These are phyloP conservation scores for Eucera pruinosa DNA, from an alignment of 2,888 invertebrate species.

Conservation along the genomic window DNA sequence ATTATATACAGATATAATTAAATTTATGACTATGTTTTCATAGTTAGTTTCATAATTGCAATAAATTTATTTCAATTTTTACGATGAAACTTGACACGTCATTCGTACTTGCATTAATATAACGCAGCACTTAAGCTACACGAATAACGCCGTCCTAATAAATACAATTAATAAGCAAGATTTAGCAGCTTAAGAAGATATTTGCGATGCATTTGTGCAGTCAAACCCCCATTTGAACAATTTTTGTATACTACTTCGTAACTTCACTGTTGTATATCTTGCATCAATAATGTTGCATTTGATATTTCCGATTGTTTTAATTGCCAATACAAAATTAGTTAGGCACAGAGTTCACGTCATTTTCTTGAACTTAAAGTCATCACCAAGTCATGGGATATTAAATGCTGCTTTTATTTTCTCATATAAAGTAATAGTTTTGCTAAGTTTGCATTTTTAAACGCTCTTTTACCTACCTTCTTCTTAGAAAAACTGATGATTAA, in stretches of 20 bases:
- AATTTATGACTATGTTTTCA: constrained; percentile 22
- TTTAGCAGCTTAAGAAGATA: constrained; percentile 76
- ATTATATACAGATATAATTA: constrained; percentile 40
- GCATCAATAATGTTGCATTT: constrained; percentile 56
- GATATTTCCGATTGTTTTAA: constrained; percentile 59
- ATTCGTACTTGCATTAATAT: constrained; percentile 77
- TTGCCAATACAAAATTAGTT: constrained; percentile 70
- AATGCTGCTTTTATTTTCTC: constrained; percentile 11
- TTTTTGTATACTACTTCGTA: constrained; percentile 61
- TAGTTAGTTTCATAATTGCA: constrained; percentile 17
- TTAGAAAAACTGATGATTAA: not conserved
- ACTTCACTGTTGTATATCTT: constrained; percentile 55
- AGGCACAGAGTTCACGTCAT: constrained; percentile 68
- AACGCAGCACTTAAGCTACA: constrained; percentile 77
- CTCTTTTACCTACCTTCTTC: not conserved
- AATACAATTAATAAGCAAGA: constrained; percentile 79
- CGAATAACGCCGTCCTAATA: constrained; percentile 80
- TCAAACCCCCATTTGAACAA: constrained; percentile 56
- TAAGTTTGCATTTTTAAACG: not conserved
- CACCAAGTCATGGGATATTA: constrained; percentile 73
- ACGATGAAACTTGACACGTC: constrained; percentile 76
- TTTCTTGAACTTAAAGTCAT: constrained; percentile 57
- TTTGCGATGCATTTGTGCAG: constrained; percentile 77
- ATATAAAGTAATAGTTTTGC: not conserved
- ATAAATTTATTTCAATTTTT: constrained; percentile 20